Evolutionary conservation across 2,113 vertebrate genomes (phyloP).

Genomic region (Stigmatopora nigra): DNA sequence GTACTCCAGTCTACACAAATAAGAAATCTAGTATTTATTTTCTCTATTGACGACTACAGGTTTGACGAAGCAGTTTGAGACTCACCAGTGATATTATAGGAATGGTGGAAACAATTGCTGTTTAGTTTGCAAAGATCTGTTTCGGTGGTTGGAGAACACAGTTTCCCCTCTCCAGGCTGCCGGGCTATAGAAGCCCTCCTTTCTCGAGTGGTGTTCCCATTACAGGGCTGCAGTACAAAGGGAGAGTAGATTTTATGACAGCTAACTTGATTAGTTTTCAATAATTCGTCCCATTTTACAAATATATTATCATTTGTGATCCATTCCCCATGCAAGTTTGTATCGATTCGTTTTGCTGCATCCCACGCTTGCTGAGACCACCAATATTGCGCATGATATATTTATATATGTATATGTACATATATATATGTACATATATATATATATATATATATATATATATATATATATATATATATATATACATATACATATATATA

Average conservation of each 20-base stretch:
- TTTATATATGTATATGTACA: too few relatives aligned
- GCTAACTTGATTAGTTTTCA: background rate
- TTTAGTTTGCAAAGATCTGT: conserved; percentile 81
- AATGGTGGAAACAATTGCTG: conserved; percentile 92
- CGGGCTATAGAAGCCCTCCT: conserved; percentile 75
- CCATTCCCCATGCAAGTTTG: too few relatives aligned
- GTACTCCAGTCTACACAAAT: conserved; percentile 88
- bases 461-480: too few relatives aligned
- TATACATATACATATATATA: too few relatives aligned
- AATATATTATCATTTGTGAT: too few relatives aligned
- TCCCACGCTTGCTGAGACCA: too few relatives aligned
- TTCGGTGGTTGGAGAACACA: conserved; percentile 74
- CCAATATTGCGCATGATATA: too few relatives aligned
- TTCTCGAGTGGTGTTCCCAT: conserved; percentile 70
- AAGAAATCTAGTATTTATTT: background rate
- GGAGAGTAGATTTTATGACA: background rate
- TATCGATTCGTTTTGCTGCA: too few relatives aligned
- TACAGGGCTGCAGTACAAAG: conserved; percentile 75
- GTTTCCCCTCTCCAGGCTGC: conserved; percentile 74
- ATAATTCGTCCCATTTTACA: background rate
- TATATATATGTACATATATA: too few relatives aligned
- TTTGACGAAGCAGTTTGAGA: background rate
- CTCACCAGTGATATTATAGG: conserved; percentile 94
- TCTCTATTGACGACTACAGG: background rate
- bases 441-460: too few relatives aligned